A percentile compares a stretch with the other conserved stretches of the same genome.
phyloP scores from a whole-genome alignment of 2,113 vertebrate genomes.

The Pterocles gutturalis region DNA sequence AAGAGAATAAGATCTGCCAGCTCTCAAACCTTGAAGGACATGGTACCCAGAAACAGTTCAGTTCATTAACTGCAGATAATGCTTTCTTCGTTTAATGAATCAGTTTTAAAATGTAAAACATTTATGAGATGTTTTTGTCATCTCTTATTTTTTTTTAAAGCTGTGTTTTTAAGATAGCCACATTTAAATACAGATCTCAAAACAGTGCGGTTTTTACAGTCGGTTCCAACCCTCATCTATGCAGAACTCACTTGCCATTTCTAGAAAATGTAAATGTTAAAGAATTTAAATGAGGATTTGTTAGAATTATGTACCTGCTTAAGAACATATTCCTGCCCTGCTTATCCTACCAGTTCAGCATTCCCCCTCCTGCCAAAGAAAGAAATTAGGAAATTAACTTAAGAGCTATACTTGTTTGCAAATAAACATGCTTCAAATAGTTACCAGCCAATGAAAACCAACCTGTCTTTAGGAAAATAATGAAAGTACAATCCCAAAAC shows the following conservation, averaged over 20 bases:
- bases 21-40: conserved; percentile 31
- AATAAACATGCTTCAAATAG: neutral
- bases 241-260: neutral
- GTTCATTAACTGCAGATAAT: conserved; percentile 26
- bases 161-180: neutral
- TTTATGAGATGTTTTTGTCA: neutral
- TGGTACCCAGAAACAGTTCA: neutral
- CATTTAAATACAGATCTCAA: neutral
- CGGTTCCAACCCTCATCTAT: neutral
- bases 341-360: neutral
- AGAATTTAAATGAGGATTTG: neutral
- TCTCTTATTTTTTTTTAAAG: neutral
- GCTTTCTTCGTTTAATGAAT: conserved; percentile 4
- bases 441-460: conserved; percentile 45
- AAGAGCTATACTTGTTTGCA: neutral
- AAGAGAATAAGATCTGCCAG: neutral
- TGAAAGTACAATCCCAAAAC: conserved; percentile 60
- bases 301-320: neutral
- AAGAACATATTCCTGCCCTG: neutral
- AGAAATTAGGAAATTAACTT: conserved; percentile 26
- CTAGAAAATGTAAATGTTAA: neutral
- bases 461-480: conserved; percentile 36
- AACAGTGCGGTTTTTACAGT: neutral
- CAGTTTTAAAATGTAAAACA: neutral
- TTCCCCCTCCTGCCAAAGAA: neutral